Conservation (phyloP, 2,113 vertebrate genomes). For the Hypocryptadius cinnamomeus region DNA sequence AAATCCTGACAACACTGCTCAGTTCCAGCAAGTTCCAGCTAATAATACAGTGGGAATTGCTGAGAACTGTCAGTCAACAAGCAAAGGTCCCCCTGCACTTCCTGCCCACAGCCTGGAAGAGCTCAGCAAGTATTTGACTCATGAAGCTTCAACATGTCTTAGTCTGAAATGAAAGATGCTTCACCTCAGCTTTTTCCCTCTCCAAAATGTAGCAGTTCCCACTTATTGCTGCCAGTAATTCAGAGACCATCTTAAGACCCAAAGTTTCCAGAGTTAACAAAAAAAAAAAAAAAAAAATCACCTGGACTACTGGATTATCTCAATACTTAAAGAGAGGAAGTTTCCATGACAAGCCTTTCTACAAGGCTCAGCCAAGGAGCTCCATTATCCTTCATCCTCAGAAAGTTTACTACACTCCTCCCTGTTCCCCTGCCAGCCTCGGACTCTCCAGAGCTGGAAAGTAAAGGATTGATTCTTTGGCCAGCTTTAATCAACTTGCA, state of each 20-base stretch:
- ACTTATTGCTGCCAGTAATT: not conserved
- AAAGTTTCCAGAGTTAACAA: not conserved
- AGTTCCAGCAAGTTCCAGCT: not conserved
- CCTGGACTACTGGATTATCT: not conserved
- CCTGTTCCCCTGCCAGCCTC: not conserved
- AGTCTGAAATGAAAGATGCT: not conserved
- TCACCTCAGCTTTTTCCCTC: not conserved
- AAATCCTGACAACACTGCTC: not conserved
- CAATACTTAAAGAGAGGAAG: not conserved
- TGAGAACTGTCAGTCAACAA: not conserved
- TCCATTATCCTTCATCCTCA: not conserved
- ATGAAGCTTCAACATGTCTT: not conserved
- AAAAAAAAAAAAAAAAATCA: not conserved
- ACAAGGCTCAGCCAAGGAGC: not conserved
- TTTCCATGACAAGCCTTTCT: not conserved
- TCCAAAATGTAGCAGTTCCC: not conserved
- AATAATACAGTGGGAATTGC: not conserved
- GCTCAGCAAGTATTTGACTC: not conserved
- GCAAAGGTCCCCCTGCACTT: not conserved
- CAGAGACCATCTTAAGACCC: not conserved
- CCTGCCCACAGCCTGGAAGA: not conserved
- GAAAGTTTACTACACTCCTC: not conserved
- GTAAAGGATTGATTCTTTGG: not conserved
- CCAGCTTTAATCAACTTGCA: not conserved
- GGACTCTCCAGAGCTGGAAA: not conserved